Percentiles rank a stretch among this genome's conserved stretches.
Evolutionary conservation across 2,888 invertebrate genomes (phyloP).

Genomic region (Drosophila paracracens): DNA sequence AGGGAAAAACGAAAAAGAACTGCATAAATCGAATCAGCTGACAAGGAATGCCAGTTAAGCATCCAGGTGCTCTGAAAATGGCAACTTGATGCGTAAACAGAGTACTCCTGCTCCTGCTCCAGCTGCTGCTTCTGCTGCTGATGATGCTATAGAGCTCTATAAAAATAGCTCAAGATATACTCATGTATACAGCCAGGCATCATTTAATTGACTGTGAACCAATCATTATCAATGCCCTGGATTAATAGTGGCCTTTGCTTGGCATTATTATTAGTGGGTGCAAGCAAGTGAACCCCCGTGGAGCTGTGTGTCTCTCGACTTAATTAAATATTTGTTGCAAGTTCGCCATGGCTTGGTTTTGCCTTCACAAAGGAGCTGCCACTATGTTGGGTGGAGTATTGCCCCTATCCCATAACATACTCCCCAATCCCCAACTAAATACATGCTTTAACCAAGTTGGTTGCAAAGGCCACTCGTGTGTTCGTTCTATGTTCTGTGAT

Average conservation of each 20-base stretch:
- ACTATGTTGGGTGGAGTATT: background rate
- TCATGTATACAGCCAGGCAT: slow-evolving; percentile 34
- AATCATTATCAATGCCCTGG: slow-evolving; percentile 56
- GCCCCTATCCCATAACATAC: background rate
- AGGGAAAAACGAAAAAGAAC: slow-evolving; percentile 6
- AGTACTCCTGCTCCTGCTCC: background rate
- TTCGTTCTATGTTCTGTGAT: slow-evolving; percentile 48
- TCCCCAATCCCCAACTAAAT: background rate
- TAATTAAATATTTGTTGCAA: slow-evolving; percentile 70
- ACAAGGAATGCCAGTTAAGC: slow-evolving; percentile 26
- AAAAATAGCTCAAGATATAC: slow-evolving; percentile 54
- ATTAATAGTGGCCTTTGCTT: slow-evolving; percentile 33
- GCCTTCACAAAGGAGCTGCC: slow-evolving; percentile 23
- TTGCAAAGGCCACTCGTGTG: slow-evolving; percentile 33
- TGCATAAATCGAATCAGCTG: slow-evolving; percentile 68
- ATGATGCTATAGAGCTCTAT: slow-evolving; percentile 28
- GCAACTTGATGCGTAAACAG: background rate
- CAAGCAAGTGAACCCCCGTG: background rate
- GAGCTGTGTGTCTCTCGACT: slow-evolving; percentile 26
- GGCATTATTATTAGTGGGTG: background rate
- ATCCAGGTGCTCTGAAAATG: background rate
- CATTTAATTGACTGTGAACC: slow-evolving; percentile 43
- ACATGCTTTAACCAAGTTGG: slow-evolving; percentile 14
- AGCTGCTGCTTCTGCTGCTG: background rate
- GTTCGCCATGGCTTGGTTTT: slow-evolving; percentile 5